Conservation (phyloP, 2,797 vertebrate genomes). For the Microtus californicus region DNA sequence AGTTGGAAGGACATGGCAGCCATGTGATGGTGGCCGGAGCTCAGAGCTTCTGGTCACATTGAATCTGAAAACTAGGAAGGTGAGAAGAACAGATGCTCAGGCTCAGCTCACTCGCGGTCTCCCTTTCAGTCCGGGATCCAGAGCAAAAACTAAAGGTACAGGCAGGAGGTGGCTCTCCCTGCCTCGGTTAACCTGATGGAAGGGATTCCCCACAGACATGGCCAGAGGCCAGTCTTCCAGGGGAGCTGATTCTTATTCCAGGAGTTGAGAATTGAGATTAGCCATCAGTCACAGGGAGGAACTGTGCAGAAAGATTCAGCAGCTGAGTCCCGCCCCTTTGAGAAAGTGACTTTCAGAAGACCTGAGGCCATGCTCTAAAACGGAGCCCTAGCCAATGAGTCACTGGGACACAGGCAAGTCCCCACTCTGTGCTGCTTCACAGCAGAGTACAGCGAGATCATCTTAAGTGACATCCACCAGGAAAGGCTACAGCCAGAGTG, state of each 20-base stretch:
- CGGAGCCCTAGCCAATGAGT: not conserved
- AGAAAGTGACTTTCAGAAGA: not conserved
- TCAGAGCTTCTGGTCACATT: not conserved
- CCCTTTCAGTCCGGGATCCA: not conserved
- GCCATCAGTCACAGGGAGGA: not conserved
- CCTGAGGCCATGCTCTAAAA: fast-evolving
- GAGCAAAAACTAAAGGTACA: not conserved
- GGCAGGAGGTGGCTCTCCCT: not conserved
- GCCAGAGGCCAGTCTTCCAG: not conserved
- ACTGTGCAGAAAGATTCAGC: no score
- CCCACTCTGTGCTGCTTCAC: not conserved
- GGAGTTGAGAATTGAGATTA: not conserved
- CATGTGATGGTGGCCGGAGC: not conserved
- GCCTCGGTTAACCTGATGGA: not conserved
- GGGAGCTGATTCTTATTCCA: not conserved
- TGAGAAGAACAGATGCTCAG: not conserved
- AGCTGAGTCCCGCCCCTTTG: not conserved
- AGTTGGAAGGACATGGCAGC: not conserved
- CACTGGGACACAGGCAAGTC: not conserved
- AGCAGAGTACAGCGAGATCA: fast-evolving
- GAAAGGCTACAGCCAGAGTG: not conserved
- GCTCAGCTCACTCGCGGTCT: not conserved
- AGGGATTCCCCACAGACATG: not conserved
- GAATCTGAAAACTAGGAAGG: not conserved
- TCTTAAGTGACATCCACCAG: no score